Evolutionary conservation across 2,888 invertebrate genomes (phyloP).

Genomic region (Cantharis lateralis): DNA sequence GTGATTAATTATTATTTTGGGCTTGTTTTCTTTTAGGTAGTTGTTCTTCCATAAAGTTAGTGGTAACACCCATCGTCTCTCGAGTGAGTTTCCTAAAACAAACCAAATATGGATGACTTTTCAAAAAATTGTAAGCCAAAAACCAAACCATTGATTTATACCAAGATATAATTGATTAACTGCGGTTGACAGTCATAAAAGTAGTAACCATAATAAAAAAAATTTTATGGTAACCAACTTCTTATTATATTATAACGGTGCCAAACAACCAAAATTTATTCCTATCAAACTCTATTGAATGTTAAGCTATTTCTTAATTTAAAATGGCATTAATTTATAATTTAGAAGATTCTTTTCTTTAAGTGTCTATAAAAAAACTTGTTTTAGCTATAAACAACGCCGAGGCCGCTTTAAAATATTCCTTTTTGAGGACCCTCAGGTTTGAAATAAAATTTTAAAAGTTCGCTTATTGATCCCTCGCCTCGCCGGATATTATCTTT

Average conservation of each 20-base stretch:
- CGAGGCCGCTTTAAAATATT: not conserved
- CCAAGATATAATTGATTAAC: not conserved
- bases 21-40: not conserved
- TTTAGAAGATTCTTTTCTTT: not conserved
- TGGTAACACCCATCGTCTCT: not conserved
- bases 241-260: not conserved
- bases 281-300: not conserved
- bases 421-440: not conserved
- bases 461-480: not conserved
- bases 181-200: not conserved
- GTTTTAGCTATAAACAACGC: not conserved
- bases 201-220: not conserved
- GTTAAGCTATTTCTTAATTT: constrained; percentile 2
- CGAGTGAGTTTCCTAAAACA: not conserved
- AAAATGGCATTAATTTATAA: constrained; percentile 1
- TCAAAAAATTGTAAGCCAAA: not conserved
- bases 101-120: not conserved
- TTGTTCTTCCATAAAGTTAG: not conserved
- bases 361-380: constrained; percentile 3
- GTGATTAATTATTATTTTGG: constrained; percentile 19
- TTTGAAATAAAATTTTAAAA: not conserved
- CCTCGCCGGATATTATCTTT: not conserved
- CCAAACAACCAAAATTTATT: not conserved
- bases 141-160: not conserved
- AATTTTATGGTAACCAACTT: not conserved